phyloP scores from a whole-genome alignment of 1,140 invertebrate genomes.

The Calliphora vicina region DNA sequence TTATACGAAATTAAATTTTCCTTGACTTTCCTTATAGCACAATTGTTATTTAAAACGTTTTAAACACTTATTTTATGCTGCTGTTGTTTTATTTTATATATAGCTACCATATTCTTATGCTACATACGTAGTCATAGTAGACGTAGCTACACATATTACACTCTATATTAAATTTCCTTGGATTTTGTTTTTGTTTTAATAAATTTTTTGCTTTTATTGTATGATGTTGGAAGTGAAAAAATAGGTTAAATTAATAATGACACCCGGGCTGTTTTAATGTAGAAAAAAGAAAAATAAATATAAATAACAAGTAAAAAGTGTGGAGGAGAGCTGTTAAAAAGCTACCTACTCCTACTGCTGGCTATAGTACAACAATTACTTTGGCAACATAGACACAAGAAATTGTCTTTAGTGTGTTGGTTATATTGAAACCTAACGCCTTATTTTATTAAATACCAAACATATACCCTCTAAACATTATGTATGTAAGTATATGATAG shows the following conservation, averaged over 20 bases:
- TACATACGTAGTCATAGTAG: background rate
- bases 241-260: constrained; percentile 35
- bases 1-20: background rate
- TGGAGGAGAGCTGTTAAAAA: background rate
- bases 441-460: constrained; percentile 32
- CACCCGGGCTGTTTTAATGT: background rate
- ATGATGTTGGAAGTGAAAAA: background rate
- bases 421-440: constrained; percentile 24
- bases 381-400: constrained; percentile 16
- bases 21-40: background rate
- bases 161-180: background rate
- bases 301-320: background rate
- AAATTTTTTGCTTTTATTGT: background rate
- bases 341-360: background rate
- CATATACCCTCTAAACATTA: background rate
- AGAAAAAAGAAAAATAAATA: no score
- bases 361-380: constrained; percentile 7
- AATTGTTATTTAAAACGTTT: background rate
- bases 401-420: background rate
- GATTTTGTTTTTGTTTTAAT: background rate
- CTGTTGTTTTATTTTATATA: background rate
- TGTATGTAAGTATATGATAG: no score
- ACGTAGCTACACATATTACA: background rate
- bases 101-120: background rate
- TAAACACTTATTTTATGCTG: background rate